Evolutionary conservation across 2,113 vertebrate species (phyloP), one percentile per base, ranked within the genome.

Genomic region (Platysternon megacephalum): DNA sequence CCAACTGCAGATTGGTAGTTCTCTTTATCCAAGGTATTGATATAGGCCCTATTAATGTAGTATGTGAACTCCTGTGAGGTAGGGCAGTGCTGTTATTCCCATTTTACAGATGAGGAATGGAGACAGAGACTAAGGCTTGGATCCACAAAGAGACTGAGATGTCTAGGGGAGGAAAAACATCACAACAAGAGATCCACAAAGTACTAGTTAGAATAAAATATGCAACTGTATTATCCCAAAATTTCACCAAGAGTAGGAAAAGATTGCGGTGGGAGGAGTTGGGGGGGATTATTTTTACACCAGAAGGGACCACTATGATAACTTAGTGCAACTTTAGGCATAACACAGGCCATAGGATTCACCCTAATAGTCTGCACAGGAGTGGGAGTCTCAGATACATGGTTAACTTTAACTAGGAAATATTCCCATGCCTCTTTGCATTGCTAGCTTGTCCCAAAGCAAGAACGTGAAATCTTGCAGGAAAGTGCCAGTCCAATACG

Each of bases 371-470:
- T 93, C 52, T 86, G 68, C 48, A 96, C 19, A 81, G 90, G 95
- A 93, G 94, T 90, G 94, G 95, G 95, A 97, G 72, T 85, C 91
- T n/a, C 72, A 95, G 93, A 93, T 72, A 84, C 87, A 93, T 94
- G 22, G 92, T 88, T 95, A 91, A 91, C 82, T 96, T 97, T 87
- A 96, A 97, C 97, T 87, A 89, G 56, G 56, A 52, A 46, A 93
- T 74, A 91, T 0, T 0, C 89, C 87, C 86, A 90, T 93, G 5
- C 74, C 19, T 89, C 65, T 93, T 95, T 96, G 96, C 95, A 96
- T 42, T 76, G 81, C 53, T 46, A 1, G 13, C 81, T 76, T 79
- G 28, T 91, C 79, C 58, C 84, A 94, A 92, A 94, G 95, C 93
- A 97, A 89, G 93, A 95, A 92, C 65, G 51, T 79, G 85, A 95